Percentiles rank a stretch among this genome's conserved stretches.
These are phyloP conservation scores for Cercopithecus mona DNA, from an alignment of 2,113 vertebrate genomes.

Conservation along the genomic window DNA sequence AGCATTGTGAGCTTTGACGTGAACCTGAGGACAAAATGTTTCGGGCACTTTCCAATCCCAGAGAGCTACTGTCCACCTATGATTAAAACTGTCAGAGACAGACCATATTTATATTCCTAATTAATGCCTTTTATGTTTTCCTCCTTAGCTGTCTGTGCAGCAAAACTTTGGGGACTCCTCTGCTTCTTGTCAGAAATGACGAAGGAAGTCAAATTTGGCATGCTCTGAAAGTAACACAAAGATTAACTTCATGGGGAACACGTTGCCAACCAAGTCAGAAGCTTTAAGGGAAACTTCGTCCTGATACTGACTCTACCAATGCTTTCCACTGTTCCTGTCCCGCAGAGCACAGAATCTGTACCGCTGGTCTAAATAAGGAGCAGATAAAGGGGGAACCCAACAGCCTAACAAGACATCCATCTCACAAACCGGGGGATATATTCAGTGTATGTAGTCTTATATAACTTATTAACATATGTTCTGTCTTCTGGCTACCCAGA, in stretches of 20 bases:
- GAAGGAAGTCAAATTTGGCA: not conserved
- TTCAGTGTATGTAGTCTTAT: not conserved
- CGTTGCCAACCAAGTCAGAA: not conserved
- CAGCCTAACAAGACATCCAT: not conserved
- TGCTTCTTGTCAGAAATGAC: not conserved
- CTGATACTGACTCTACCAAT: not conserved
- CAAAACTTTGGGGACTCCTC: not conserved
- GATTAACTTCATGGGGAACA: not conserved
- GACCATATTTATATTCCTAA: not conserved
- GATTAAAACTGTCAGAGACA: not conserved
- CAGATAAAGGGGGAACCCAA: not conserved
- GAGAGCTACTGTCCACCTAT: not conserved
- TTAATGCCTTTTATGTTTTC: not conserved
- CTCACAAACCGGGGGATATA: not conserved
- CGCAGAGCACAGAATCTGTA: too few relatives aligned
- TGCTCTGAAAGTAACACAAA: not conserved
- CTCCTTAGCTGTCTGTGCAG: not conserved
- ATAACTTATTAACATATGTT: not conserved
- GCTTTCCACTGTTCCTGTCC: not conserved
- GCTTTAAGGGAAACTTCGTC: not conserved
- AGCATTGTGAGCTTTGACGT: not conserved
- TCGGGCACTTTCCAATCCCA: not conserved
- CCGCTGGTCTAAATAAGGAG: not conserved
- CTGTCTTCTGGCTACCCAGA: not conserved
- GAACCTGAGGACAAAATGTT: not conserved